Evolutionary conservation across 2,888 invertebrate genomes (phyloP).

Genomic region (Epinotia ramella): DNA sequence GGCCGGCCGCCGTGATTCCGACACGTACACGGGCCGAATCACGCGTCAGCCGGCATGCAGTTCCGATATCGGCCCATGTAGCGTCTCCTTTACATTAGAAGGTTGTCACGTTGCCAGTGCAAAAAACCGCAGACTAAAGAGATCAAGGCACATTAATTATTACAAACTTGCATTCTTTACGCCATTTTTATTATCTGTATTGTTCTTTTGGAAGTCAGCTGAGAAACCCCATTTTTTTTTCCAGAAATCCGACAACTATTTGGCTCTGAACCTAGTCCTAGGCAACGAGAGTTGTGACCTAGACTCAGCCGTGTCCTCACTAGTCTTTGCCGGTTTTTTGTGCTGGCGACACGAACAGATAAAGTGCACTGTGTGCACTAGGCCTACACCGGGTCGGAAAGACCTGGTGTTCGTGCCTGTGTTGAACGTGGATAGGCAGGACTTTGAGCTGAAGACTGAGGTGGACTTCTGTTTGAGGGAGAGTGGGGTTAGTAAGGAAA

Average conservation of each 20-base stretch:
- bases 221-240: constrained; percentile 43
- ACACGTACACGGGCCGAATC: too few species aligned
- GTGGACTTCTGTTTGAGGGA: constrained; percentile 87
- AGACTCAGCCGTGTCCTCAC: constrained; percentile 92
- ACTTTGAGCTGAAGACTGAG: constrained; percentile 91
- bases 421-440: constrained; percentile 88
- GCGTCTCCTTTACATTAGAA: background rate
- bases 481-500: constrained; percentile 81
- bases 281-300: constrained; percentile 96
- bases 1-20: too few species aligned
- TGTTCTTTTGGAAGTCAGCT: background rate
- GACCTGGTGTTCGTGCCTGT: constrained; percentile 87
- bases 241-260: constrained; percentile 63
- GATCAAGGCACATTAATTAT: background rate
- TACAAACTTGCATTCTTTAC: too few species aligned
- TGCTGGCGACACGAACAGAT: constrained; percentile 71
- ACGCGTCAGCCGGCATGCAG: too few species aligned
- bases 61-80: too few species aligned
- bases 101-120: constrained; percentile 19
- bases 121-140: constrained; percentile 5
- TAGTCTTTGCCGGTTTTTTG: constrained; percentile 86
- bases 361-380: constrained; percentile 62
- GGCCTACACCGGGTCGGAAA: constrained; percentile 46
- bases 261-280: constrained; percentile 84
- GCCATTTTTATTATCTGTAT: background rate